phyloP scores from a whole-genome alignment of 2,888 invertebrate genomes.

The Stomorhina lunata region DNA sequence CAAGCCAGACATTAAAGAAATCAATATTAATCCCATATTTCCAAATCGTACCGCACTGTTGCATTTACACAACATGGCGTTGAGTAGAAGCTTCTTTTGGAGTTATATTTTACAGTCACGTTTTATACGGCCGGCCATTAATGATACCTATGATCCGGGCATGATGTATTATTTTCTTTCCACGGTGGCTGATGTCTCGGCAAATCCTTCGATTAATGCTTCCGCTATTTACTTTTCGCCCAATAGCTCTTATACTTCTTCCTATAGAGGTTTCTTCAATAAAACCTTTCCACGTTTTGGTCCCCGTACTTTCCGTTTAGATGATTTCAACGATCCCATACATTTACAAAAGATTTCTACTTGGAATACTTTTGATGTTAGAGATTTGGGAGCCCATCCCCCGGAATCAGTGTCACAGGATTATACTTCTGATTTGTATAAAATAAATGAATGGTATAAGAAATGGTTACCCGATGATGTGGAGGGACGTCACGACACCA shows the following conservation, averaged over 20 bases:
- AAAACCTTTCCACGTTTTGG: conserved; percentile 97
- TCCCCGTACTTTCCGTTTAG: conserved; percentile 93
- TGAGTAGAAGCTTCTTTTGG: conserved; percentile 97
- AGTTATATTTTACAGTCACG: conserved; percentile 95
- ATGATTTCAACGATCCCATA: conserved; percentile 97
- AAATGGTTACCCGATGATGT: conserved; percentile 95
- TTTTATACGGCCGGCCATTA: conserved; percentile 93
- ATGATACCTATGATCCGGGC: conserved; percentile 96
- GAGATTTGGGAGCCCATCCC: conserved; percentile 92
- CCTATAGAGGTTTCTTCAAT: conserved; percentile 97
- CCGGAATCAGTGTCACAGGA: conserved; percentile 89
- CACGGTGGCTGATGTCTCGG: conserved; percentile 95
- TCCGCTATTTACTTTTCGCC: conserved; percentile 96
- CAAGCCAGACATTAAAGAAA: conserved; percentile 94
- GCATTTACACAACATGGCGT: conserved; percentile 97
- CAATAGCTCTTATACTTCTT: conserved; percentile 95
- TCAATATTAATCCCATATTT: conserved; percentile 95
- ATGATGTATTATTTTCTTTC: conserved; percentile 99
- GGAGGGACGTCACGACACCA: conserved; percentile 90
- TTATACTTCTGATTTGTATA: conserved; percentile 94
- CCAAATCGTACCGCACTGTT: conserved; percentile 96
- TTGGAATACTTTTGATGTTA: conserved; percentile 92
- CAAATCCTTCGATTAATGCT: conserved; percentile 94
- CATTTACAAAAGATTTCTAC: conserved; percentile 97
- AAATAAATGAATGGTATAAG: conserved; percentile 96